Conservation (phyloP, 1,140 invertebrate genomes). For the Pogonomyrmex barbatus region DNA sequence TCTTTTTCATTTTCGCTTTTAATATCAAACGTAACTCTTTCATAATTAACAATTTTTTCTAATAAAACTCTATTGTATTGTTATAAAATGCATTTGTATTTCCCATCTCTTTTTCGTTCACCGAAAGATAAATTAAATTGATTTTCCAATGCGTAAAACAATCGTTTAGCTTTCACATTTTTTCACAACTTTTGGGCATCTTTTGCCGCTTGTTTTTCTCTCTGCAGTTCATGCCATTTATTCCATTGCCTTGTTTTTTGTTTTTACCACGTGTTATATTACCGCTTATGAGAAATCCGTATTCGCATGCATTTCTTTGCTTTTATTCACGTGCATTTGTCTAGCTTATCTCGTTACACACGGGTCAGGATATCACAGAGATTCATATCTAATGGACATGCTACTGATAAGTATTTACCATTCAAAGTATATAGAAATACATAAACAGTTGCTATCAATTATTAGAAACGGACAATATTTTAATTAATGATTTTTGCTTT, state of each 20-base stretch:
- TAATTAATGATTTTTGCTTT: slow-evolving; percentile 2
- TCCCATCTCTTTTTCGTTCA: neutral
- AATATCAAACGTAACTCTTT: neutral
- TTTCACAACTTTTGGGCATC: neutral
- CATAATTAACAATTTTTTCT: neutral
- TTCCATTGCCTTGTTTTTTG: neutral
- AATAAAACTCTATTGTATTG: neutral
- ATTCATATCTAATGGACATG: slow-evolving; percentile 11
- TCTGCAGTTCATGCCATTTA: neutral
- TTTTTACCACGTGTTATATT: neutral
- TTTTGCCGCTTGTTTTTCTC: neutral
- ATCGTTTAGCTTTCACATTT: neutral
- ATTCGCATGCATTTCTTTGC: slow-evolving; percentile 38
- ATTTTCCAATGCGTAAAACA: neutral
- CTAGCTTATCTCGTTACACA: slow-evolving; percentile 28
- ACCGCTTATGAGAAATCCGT: slow-evolving; percentile 27
- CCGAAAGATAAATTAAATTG: neutral
- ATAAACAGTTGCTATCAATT: neutral
- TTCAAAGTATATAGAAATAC: neutral
- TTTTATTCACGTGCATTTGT: slow-evolving; percentile 38
- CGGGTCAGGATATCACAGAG: slow-evolving; percentile 4
- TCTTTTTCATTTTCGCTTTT: slow-evolving; percentile 41
- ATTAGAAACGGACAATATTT: neutral
- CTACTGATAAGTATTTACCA: slow-evolving; percentile 38
- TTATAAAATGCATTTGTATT: neutral